phyloP scores from a whole-genome alignment of 2,797 vertebrate species.

The Corythornis leucogaster region DNA sequence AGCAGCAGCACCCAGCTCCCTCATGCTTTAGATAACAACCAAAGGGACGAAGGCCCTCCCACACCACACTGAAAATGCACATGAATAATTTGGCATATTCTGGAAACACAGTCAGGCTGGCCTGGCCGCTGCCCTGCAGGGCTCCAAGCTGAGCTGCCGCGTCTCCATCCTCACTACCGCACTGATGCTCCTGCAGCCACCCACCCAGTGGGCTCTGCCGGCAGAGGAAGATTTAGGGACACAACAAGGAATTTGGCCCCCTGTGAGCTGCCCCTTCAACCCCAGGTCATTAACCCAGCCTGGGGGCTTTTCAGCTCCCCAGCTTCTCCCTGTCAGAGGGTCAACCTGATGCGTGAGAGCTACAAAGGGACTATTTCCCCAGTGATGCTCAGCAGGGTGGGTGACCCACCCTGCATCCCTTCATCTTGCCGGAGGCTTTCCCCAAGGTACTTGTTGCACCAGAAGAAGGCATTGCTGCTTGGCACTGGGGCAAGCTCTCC shows the following conservation, averaged over 20 bases:
- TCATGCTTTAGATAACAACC: background rate
- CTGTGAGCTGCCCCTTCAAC: rapidly evolving
- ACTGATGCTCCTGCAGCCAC: background rate
- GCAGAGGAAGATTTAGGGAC: background rate
- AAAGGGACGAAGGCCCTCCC: background rate
- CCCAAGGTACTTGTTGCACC: background rate
- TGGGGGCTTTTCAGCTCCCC: background rate
- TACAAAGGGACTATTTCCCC: background rate
- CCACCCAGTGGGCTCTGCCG: rapidly evolving
- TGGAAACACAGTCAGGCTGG: background rate
- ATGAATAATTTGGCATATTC: conserved; percentile 43
- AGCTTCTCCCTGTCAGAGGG: background rate
- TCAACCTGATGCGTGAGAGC: rapidly evolving
- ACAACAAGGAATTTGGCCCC: background rate
- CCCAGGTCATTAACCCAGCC: background rate
- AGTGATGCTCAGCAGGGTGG: rapidly evolving
- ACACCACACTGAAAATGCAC: background rate
- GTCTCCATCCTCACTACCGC: rapidly evolving
- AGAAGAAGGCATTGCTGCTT: background rate
- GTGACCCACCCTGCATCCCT: background rate
- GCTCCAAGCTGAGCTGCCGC: background rate
- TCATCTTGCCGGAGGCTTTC: background rate
- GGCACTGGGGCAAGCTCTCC: background rate
- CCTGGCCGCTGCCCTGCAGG: conserved; percentile 13
- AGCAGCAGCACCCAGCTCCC: background rate